These are phyloP conservation scores for Xenus cinereus DNA, from an alignment of 2,113 vertebrate species.

Conservation along the genomic window DNA sequence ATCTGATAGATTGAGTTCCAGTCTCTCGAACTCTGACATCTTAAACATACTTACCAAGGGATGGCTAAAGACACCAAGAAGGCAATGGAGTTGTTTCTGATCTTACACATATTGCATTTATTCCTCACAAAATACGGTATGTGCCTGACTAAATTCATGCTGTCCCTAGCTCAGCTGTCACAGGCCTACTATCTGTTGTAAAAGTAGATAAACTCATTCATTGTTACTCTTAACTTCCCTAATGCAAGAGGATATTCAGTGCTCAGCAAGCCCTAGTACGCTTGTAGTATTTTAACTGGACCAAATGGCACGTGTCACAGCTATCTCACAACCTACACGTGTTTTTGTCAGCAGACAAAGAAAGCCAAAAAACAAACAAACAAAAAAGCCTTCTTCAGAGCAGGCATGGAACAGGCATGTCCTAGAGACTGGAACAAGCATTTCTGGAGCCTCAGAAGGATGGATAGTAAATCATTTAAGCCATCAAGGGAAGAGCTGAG, in stretches of 20 bases:
- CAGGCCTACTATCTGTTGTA: not conserved
- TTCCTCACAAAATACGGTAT: not conserved
- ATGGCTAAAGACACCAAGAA: not conserved
- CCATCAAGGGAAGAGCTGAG: constrained; percentile 1
- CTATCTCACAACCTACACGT: not conserved
- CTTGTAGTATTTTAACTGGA: not conserved
- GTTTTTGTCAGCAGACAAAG: not conserved
- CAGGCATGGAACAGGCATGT: not conserved
- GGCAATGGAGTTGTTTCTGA: not conserved
- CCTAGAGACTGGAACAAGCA: not conserved
- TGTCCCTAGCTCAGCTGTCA: not conserved
- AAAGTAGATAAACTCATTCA: not conserved
- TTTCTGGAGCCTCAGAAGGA: not conserved
- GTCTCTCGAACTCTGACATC: not conserved
- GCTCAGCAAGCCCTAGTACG: not conserved
- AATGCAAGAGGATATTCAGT: not conserved
- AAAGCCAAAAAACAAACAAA: not conserved
- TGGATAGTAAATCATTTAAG: constrained; percentile 30
- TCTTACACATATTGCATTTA: not conserved
- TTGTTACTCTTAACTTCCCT: not conserved
- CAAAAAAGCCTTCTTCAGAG: not conserved
- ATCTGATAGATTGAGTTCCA: not conserved
- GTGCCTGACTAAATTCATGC: not conserved
- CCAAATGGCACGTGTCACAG: not conserved
- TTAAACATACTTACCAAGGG: not conserved